Base-by-base conservation (phyloP, 2,797 vertebrate genomes). In the Gobionotothen gibberifrons region DNA sequence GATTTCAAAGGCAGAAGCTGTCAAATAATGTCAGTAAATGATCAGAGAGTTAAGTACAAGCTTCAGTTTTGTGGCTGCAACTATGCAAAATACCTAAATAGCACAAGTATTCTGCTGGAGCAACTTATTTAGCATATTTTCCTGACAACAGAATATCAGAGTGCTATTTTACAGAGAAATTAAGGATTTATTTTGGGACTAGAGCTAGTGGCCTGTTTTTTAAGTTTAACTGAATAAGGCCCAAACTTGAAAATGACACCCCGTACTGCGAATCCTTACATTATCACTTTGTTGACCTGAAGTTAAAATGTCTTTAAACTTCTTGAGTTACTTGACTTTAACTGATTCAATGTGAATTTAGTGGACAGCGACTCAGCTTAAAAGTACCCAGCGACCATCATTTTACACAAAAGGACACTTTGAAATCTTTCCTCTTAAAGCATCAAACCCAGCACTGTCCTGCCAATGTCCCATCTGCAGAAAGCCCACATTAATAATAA, bases 341-440 rank as follows among this genome's bases (percentile, higher is more conserved):
- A 80, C 36, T 14, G 61, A 82, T 82, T 83, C 47, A 4, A 63
- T 52, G 72, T 77, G 49, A 61, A 74, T 83, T 89, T 71, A 83
- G 68, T 49, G 57, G 78, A 74, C 68, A 81, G 69, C 65, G 78
- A 82, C 62, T 74, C 61, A 29, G 52, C 74, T 79, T 22, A 77
- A 82, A 64, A 80, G 79, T 81, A 83, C 83, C 78, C 40, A 54
- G 84, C 52, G 64, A 89, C 85, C 72, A 17, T 69, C 63, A 74
- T 72, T 84, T 82, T 74, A 86, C 78, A 85, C 85, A 72, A 87
- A 92, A 90, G 87, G 86, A 90, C 87, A 93, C 91, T 92, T 91
- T 72, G 59, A 88, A 79, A 86, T 81, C 69, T 74, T 83, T 87
- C 84, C 74, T 42, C 74, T 86, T 93, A 89, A 91, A 92, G 90